phyloP scores from a whole-genome alignment of 2,113 vertebrate genomes.

The Dendropsophus ebraccatus region DNA sequence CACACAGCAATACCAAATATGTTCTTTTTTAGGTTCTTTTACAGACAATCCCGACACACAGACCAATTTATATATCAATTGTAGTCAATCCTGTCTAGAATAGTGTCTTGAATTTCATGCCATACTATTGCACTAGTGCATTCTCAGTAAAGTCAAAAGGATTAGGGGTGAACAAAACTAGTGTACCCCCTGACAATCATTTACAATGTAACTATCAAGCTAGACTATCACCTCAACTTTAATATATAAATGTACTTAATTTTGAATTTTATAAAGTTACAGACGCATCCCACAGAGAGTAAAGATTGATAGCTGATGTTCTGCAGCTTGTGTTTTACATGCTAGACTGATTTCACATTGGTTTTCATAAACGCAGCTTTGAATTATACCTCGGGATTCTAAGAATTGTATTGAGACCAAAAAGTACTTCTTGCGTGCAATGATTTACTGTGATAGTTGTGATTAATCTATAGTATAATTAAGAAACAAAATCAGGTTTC shows the following conservation, averaged over 20 bases:
- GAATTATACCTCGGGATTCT: conserved; percentile 44
- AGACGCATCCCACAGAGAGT: neutral
- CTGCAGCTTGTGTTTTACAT: conserved; percentile 42
- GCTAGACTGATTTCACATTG: conserved; percentile 28
- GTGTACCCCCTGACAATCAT: no score
- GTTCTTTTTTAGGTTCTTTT: no score
- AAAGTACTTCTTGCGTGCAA: conserved; percentile 26
- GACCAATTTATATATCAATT: no score
- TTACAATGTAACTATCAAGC: no score
- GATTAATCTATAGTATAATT: conserved; percentile 51
- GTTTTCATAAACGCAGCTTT: conserved; percentile 46
- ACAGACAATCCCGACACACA: no score
- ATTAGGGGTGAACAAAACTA: no score
- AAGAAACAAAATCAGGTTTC: neutral
- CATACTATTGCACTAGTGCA: no score
- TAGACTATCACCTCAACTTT: no score
- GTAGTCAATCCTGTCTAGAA: no score
- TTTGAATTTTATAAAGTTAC: neutral
- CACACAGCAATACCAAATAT: no score
- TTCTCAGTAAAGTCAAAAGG: no score
- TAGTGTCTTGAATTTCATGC: no score
- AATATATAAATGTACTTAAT: neutral
- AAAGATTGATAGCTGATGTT: conserved; percentile 32
- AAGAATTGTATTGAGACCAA: conserved; percentile 24
- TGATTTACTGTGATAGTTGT: conserved; percentile 33